A percentile compares a stretch with the other conserved stretches of the same genome.
Evolutionary conservation across 1,140 invertebrate genomes (phyloP).

Genomic region (Trissolcus basalis): DNA sequence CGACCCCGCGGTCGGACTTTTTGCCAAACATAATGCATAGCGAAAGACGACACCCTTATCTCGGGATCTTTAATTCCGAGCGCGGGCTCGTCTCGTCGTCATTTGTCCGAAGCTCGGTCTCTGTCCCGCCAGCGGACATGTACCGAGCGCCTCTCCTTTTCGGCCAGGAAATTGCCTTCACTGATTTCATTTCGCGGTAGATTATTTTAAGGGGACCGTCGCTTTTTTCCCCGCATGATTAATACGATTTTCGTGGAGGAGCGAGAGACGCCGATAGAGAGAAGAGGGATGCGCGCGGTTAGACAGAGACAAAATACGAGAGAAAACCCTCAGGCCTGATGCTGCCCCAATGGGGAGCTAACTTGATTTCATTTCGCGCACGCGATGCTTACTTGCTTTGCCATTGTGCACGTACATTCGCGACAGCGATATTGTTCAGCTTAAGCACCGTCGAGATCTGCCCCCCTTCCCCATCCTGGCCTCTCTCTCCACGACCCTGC

Average conservation of each 20-base stretch:
- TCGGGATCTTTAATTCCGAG: slow-evolving; percentile 74
- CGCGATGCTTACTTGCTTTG: slow-evolving; percentile 43
- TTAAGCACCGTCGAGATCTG: slow-evolving; percentile 46
- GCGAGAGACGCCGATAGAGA: slow-evolving; percentile 2
- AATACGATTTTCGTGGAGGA: slow-evolving; percentile 68
- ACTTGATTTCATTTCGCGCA: slow-evolving; percentile 71
- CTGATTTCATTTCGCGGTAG: slow-evolving; percentile 75
- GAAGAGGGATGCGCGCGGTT: slow-evolving; percentile 1
- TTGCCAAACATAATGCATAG: slow-evolving; percentile 65
- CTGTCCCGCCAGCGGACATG: slow-evolving; percentile 47
- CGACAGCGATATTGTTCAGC: slow-evolving; percentile 49
- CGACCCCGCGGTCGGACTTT: slow-evolving; percentile 51
- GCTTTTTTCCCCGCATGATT: slow-evolving; percentile 69
- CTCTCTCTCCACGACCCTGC: too few relatives aligned
- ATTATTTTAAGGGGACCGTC: slow-evolving; percentile 74
- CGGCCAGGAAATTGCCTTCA: slow-evolving; percentile 72
- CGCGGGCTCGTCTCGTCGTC: slow-evolving; percentile 68
- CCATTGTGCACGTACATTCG: slow-evolving; percentile 44
- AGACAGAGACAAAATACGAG: slow-evolving; percentile 20
- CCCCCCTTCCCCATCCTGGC: neutral
- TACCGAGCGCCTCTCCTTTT: slow-evolving; percentile 38
- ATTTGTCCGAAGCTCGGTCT: slow-evolving; percentile 67
- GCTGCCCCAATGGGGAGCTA: slow-evolving; percentile 39
- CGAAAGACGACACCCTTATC: slow-evolving; percentile 74
- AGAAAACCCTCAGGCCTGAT: slow-evolving; percentile 46